These are phyloP conservation scores for Sinocyclocheilus maitianheensis DNA, from an alignment of 2,113 vertebrate species.

Conservation along the genomic window DNA sequence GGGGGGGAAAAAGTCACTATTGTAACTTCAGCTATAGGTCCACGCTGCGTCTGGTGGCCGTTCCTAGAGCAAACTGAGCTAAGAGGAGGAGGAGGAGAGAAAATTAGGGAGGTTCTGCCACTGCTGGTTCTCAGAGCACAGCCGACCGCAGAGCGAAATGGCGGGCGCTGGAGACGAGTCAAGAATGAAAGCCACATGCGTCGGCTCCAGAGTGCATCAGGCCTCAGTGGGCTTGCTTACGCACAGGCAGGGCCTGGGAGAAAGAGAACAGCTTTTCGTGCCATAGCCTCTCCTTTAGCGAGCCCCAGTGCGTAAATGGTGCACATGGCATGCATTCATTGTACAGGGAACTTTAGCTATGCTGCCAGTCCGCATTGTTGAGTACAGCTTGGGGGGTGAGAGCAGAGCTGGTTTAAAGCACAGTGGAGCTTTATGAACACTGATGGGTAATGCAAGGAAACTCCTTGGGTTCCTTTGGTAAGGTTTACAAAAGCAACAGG, in stretches of 20 bases:
- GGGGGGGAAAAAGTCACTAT: not conserved
- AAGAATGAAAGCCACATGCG: conserved; percentile 77
- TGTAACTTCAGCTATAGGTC: not conserved
- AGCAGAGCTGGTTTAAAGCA: not conserved
- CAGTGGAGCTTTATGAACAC: not conserved
- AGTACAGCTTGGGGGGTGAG: not conserved
- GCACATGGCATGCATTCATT: conserved; percentile 1
- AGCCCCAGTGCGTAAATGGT: not conserved
- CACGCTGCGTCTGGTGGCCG: conserved; percentile 19
- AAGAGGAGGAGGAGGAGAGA: conserved; percentile 50
- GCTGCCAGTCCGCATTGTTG: not conserved
- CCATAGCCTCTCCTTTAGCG: conserved; percentile 4
- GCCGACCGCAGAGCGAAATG: conserved; percentile 72
- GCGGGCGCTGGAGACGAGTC: conserved; percentile 73
- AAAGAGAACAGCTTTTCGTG: conserved; percentile 16
- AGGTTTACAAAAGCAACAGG: not conserved
- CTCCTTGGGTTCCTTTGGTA: not conserved
- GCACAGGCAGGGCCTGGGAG: conserved; percentile 30
- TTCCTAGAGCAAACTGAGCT: conserved; percentile 43
- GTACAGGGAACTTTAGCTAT: not conserved
- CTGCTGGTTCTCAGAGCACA: conserved; percentile 55
- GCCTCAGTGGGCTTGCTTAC: conserved; percentile 36
- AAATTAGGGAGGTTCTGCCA: conserved; percentile 51
- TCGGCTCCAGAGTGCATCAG: conserved; percentile 36
- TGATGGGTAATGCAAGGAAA: not conserved